Conservation (phyloP, 2,113 vertebrate genomes). For the Ginglymostoma cirratum region DNA sequence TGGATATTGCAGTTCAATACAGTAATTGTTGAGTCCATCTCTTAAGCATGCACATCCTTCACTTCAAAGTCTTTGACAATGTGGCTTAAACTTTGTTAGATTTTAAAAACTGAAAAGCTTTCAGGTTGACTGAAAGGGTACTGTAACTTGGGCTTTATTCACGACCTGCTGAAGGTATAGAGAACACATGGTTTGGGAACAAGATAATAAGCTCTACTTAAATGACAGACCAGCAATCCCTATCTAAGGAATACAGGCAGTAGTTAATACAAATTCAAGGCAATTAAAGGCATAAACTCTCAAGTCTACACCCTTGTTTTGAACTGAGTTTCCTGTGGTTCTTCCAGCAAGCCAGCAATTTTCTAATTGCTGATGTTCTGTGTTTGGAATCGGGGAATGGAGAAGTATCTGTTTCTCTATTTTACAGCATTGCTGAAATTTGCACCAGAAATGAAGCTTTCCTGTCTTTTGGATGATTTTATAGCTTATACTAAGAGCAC, state of each 20-base stretch:
- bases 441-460: constrained; percentile 51
- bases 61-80: not conserved
- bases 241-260: constrained; percentile 45
- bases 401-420: constrained; percentile 51
- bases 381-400: constrained; percentile 45
- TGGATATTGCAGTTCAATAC: not conserved
- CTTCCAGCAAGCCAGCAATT: constrained; percentile 42
- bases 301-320: not conserved
- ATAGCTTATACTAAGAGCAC: constrained; percentile 51
- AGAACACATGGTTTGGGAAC: constrained; percentile 62
- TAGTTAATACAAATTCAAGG: constrained; percentile 43
- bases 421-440: constrained; percentile 51
- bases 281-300: constrained; percentile 40
- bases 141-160: not conserved
- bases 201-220: constrained; percentile 67
- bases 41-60: not conserved
- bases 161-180: constrained; percentile 38
- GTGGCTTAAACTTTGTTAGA: not conserved
- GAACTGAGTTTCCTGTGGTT: not conserved
- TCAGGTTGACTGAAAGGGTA: not conserved
- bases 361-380: constrained; percentile 53
- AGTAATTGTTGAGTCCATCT: not conserved
- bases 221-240: constrained; percentile 42
- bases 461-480: constrained; percentile 47
- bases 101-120: not conserved